phyloP scores from a whole-genome alignment of 2,797 vertebrate species.

The Erithacus rubecula region DNA sequence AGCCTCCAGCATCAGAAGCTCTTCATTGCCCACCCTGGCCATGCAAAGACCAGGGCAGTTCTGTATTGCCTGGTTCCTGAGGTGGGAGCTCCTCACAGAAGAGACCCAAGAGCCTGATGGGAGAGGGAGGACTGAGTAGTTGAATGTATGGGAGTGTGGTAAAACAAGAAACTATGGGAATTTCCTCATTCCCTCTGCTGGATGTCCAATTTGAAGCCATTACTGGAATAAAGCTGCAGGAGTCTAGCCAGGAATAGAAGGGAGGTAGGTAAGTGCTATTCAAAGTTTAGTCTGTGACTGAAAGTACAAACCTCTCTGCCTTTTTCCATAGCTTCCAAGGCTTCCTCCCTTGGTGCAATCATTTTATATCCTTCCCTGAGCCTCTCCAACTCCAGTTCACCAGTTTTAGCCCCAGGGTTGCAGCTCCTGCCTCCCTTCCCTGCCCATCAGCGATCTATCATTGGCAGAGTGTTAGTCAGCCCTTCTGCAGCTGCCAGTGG shows the following conservation, averaged over 20 bases:
- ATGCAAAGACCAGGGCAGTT: background rate
- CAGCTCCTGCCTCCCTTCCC: background rate
- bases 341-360: background rate
- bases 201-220: background rate
- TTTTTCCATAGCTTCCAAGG: background rate
- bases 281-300: background rate
- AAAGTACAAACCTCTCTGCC: background rate
- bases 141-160: background rate
- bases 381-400: background rate
- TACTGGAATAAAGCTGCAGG: background rate
- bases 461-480: background rate
- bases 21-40: background rate
- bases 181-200: background rate
- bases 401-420: background rate
- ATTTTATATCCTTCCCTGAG: background rate
- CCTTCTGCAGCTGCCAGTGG: background rate
- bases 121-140: background rate
- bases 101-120: background rate
- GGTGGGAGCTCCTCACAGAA: background rate
- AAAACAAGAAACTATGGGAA: background rate
- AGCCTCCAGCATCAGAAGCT: background rate
- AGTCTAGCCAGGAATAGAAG: background rate
- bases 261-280: background rate
- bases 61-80: accelerated
- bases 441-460: background rate